phyloP scores from a whole-genome alignment of 2,888 invertebrate species.

The Drosophila greeni region DNA sequence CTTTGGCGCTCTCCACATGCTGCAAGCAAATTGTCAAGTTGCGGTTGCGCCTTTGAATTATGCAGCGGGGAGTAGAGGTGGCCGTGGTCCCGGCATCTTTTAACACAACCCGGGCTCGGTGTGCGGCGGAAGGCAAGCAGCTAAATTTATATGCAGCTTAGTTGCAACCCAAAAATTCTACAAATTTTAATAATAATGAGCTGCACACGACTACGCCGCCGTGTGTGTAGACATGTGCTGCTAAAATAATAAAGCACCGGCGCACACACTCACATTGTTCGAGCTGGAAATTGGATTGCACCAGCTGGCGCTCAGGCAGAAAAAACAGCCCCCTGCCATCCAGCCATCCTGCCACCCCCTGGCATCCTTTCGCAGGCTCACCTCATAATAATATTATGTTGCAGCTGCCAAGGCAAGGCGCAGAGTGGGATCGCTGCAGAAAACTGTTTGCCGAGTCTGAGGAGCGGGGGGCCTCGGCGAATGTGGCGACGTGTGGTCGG shows the following conservation, averaged over 20 bases:
- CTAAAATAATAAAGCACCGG: conserved; percentile 70
- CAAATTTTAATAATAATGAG: conserved; percentile 73
- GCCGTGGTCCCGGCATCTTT: conserved; percentile 34
- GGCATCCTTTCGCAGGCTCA: conserved; percentile 21
- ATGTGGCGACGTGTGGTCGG: conserved; percentile 70
- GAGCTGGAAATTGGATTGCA: conserved; percentile 68
- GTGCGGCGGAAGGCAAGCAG: conserved; percentile 43
- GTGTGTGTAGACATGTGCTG: conserved; percentile 54
- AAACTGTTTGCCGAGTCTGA: conserved; percentile 57
- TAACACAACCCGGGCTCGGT: conserved; percentile 20
- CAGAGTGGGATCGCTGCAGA: conserved; percentile 63
- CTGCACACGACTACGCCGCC: conserved; percentile 45
- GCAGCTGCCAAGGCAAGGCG: conserved; percentile 71
- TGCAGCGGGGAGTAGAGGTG: conserved; percentile 44
- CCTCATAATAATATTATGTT: conserved; percentile 71
- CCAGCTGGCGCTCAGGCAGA: conserved; percentile 61
- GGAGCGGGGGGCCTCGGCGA: conserved; percentile 16
- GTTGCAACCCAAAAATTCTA: conserved; percentile 72
- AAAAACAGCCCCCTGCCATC: conserved; percentile 33
- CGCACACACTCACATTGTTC: conserved; percentile 49
- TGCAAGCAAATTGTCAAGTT: conserved; percentile 69
- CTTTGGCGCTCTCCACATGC: conserved; percentile 30
- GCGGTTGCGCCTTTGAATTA: conserved; percentile 73
- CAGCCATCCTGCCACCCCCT: neutral
- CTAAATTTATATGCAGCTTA: conserved; percentile 73